phyloP scores from a whole-genome alignment of 1,140 invertebrate genomes.

The Leguminivora glycinivorella region DNA sequence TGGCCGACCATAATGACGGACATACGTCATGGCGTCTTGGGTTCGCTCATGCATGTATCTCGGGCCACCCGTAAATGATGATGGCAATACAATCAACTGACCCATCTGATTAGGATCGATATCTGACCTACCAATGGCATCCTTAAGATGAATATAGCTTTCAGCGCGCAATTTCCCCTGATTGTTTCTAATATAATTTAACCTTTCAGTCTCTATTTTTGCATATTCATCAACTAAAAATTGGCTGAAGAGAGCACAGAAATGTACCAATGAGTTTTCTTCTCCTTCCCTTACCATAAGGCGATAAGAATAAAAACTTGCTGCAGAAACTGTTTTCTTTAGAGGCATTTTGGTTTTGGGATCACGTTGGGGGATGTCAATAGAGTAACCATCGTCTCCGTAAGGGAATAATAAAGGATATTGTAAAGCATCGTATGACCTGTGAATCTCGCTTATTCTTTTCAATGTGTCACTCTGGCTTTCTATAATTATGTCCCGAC shows the following conservation, averaged over 20 bases:
- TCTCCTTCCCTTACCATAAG: constrained; percentile 42
- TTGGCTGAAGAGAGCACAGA: constrained; percentile 32
- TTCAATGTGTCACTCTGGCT: not conserved
- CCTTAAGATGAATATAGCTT: constrained; percentile 41
- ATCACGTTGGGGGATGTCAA: constrained; percentile 40
- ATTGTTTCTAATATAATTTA: constrained; percentile 64
- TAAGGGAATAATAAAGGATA: constrained; percentile 59
- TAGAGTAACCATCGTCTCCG: constrained; percentile 60
- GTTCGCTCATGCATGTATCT: constrained; percentile 29
- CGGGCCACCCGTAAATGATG: constrained; percentile 29
- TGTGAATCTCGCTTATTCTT: constrained; percentile 49
- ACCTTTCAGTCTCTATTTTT: constrained; percentile 74
- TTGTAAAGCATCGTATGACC: constrained; percentile 47
- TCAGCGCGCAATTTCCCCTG: constrained; percentile 70
- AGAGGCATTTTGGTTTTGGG: constrained; percentile 30
- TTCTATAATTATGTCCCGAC: constrained; percentile 42
- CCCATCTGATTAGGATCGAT: not conserved
- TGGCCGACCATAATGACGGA: constrained; percentile 36
- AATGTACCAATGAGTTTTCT: constrained; percentile 30
- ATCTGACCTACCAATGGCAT: constrained; percentile 39
- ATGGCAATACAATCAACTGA: not conserved
- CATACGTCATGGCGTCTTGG: constrained; percentile 37
- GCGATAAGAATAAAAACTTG: constrained; percentile 66
- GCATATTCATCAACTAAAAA: constrained; percentile 71
- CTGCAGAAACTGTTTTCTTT: constrained; percentile 60